A percentile compares a stretch with the other conserved stretches of the same genome.
Conservation (phyloP, 2,113 vertebrate species). For the Pachycephala philippinensis region DNA sequence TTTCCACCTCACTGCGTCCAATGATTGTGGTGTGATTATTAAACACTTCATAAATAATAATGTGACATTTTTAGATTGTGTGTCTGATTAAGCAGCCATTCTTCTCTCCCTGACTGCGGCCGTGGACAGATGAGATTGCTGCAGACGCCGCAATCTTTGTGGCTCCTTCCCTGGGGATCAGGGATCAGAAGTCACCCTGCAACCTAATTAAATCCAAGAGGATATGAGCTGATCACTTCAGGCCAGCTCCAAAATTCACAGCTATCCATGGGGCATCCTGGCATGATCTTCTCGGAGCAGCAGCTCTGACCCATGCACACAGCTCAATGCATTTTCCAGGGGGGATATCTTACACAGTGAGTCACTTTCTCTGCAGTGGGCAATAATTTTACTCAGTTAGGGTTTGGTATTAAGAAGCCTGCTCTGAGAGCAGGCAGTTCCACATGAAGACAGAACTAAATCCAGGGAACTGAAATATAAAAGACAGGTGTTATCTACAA, state of each 20-base stretch:
- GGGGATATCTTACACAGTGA: background rate
- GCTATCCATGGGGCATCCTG: background rate
- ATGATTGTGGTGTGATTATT: conserved; percentile 57
- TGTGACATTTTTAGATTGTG: conserved; percentile 58
- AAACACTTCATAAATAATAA: conserved; percentile 71
- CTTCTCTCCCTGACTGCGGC: conserved; percentile 29
- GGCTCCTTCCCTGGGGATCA: conserved; percentile 29
- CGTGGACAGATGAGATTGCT: conserved; percentile 53
- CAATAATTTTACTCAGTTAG: background rate
- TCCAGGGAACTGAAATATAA: background rate
- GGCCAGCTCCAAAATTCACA: background rate
- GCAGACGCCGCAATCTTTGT: background rate
- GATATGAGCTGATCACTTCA: background rate
- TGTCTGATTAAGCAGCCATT: conserved; percentile 52
- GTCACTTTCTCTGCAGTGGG: background rate
- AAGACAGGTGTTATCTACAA: background rate
- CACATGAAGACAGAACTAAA: background rate
- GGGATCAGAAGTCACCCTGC: conserved; percentile 26
- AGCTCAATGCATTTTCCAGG: background rate
- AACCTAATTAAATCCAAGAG: conserved; percentile 45
- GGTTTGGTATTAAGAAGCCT: background rate
- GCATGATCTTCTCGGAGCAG: background rate
- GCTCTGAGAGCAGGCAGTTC: background rate
- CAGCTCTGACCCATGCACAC: background rate
- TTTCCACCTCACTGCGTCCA: conserved; percentile 33